Evolutionary conservation across 2,888 invertebrate genomes (phyloP), one percentile per base, ranked within the genome.

Genomic region (Prosopocoilus inquinatus): DNA sequence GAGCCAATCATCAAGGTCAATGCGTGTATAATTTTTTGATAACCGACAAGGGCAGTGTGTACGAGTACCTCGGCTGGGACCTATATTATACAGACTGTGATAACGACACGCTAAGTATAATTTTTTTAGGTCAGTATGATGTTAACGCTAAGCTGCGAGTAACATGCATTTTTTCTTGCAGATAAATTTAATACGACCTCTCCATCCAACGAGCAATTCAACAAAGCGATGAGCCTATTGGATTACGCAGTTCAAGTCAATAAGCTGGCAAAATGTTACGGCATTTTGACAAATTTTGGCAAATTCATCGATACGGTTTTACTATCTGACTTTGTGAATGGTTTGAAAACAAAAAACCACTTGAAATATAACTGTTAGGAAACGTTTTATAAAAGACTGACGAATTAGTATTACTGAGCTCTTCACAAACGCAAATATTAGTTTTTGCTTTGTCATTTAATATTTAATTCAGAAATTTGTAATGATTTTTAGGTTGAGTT

Each of bases 11-110:
- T 35, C 49, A 20, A 53, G 55, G 50, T 11, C 47, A 45, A 13
- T 50, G 53, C 15, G 16, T 8, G 2, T 61, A 66, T 46, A 70
- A 70, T 50, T 71, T 72, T 47, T 41, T 71, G 2, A 53, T 71
- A 4, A 67, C 59, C 15, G 58, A 59, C 11, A 65, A 67, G 43
- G 67, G 67, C 1, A 62, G 53, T 28, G 58, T 66, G 9, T 71
- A 70, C 54, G 70, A 70, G 57, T 69, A 67, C 11, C 55, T 66
- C 56, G 70, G 71, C 1, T 70, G 59, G 60, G 51, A 58, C 11
- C 41, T 44, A 15, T 46, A 55, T 41, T 54, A 41, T 9, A 39
- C 47, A 35, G 38, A 59, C 41, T 50, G 49, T 34, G 53, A 57
- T 51, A 61, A 59, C 32, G 35, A 47, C 43, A 59, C 58, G 2